phyloP scores from a whole-genome alignment of 2,113 vertebrate species.

The Enhydra lutris region DNA sequence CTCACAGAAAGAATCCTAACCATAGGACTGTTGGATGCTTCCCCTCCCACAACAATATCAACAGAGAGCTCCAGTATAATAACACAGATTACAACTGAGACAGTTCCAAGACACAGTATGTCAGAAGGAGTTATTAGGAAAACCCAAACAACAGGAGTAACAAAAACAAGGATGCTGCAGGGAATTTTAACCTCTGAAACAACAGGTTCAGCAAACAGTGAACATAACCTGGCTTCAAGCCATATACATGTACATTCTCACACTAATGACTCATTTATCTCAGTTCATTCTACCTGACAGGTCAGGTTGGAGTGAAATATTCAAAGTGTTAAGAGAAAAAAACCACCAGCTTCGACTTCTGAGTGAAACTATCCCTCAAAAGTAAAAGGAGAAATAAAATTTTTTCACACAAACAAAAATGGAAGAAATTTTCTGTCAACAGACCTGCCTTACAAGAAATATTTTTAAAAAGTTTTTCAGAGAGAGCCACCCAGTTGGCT shows the following conservation, averaged over 20 bases:
- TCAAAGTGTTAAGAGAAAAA: background rate
- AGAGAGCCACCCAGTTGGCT: background rate
- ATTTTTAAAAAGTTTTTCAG: background rate
- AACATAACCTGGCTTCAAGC: background rate
- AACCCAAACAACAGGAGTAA: background rate
- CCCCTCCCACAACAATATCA: background rate
- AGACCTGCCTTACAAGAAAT: background rate
- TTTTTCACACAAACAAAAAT: background rate
- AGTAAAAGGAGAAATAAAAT: background rate
- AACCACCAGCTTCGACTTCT: background rate
- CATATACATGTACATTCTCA: background rate
- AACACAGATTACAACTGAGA: background rate
- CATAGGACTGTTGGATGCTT: rapidly evolving
- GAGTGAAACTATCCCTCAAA: background rate
- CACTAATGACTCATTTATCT: background rate
- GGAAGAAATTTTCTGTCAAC: background rate
- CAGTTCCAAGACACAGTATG: background rate
- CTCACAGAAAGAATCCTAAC: background rate
- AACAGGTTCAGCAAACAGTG: background rate
- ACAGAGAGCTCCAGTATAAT: background rate
- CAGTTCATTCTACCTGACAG: background rate
- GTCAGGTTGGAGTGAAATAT: background rate
- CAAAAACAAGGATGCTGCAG: background rate
- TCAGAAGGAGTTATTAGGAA: background rate
- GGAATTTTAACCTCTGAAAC: background rate